A percentile compares a stretch with the other conserved stretches of the same genome.
Conservation (phyloP, 2,888 invertebrate genomes). For the Stramonita haemastoma region DNA sequence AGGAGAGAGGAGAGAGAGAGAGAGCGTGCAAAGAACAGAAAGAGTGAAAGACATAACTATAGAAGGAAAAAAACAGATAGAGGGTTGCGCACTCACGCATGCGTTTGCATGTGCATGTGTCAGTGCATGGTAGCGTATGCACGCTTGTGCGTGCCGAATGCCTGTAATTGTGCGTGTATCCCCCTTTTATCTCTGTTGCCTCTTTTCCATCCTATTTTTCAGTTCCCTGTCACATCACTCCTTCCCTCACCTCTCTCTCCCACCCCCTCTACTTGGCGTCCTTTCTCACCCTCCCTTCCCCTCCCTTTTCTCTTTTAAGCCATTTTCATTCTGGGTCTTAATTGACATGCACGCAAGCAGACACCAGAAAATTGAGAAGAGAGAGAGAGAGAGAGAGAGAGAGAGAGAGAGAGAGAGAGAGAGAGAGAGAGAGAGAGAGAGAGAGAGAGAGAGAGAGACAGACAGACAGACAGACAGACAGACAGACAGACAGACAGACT, state of each 20-base stretch:
- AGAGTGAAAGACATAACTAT: no score
- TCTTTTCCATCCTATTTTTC: neutral
- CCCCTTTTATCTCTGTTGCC: neutral
- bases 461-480: neutral
- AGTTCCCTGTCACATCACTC: neutral
- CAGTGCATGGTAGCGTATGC: no score
- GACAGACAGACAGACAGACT: neutral
- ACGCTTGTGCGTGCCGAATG: no score
- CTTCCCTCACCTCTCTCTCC: neutral
- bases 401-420: neutral
- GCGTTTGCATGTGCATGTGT: no score
- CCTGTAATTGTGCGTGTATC: neutral
- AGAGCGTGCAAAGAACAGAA: no score
- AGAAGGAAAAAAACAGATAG: no score
- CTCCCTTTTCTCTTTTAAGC: neutral
- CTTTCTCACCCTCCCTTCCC: neutral
- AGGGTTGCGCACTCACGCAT: no score
- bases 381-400: neutral
- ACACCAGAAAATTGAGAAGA: neutral
- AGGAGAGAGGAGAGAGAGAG: no score
- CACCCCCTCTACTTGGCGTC: no score
- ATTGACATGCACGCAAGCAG: neutral
- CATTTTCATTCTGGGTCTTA: neutral
- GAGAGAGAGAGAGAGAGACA: neutral
- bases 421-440: neutral